Percentiles rank a stretch among this genome's conserved stretches.
Evolutionary conservation across 2,888 invertebrate species (phyloP).

Genomic region (Alviniconcha strummeri): DNA sequence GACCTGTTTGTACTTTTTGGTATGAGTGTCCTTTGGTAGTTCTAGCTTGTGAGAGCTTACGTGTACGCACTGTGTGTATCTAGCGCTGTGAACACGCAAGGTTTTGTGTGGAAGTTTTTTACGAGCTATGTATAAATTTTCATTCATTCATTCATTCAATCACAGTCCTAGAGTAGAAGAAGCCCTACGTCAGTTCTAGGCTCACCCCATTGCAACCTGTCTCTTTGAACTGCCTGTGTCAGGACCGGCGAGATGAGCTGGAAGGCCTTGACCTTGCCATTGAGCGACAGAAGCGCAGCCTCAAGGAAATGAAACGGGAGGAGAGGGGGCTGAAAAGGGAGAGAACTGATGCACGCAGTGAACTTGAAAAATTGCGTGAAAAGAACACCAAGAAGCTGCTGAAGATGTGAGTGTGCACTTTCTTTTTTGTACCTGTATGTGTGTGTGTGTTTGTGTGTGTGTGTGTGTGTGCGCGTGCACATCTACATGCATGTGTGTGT

Average conservation of each 20-base stretch:
- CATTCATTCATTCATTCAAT: no score
- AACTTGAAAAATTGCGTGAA: slow-evolving; percentile 53
- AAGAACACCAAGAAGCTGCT: slow-evolving; percentile 35
- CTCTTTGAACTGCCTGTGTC: slow-evolving; percentile 1
- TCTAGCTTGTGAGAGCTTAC: no score
- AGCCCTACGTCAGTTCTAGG: no score
- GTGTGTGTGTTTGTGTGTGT: slow-evolving; percentile 15
- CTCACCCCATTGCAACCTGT: no score
- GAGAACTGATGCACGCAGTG: slow-evolving; percentile 55
- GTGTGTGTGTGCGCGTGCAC: neutral
- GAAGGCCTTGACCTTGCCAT: slow-evolving; percentile 71
- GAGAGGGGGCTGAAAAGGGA: slow-evolving; percentile 59
- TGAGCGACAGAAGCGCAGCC: slow-evolving; percentile 66
- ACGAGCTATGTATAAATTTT: no score
- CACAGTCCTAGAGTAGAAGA: no score
- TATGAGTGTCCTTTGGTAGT: no score
- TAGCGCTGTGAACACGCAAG: no score
- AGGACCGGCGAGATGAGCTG: slow-evolving; percentile 68
- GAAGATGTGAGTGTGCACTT: slow-evolving; percentile 25
- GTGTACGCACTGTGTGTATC: no score
- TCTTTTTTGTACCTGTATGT: neutral
- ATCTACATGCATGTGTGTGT: neutral
- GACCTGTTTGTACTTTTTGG: no score
- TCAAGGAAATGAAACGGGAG: slow-evolving; percentile 59
- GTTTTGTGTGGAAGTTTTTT: no score